Conservation (phyloP, 2,113 vertebrate species). For the Pagrus major region DNA sequence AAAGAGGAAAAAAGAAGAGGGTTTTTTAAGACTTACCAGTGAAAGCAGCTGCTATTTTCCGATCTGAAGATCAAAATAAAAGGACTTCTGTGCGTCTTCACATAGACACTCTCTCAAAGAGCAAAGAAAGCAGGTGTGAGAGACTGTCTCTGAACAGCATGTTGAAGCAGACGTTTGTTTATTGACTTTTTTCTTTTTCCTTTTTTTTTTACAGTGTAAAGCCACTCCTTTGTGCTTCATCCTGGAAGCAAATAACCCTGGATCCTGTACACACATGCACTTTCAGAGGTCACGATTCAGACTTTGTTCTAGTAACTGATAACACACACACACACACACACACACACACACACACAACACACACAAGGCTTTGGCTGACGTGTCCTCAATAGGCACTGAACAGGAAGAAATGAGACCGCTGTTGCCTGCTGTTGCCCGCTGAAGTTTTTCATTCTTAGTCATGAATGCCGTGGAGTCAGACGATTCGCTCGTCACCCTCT, state of each 20-base stretch:
- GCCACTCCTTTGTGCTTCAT: constrained; percentile 62
- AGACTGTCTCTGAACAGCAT: neutral
- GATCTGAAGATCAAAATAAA: neutral
- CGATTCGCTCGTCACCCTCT: constrained; percentile 11
- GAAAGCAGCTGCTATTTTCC: constrained; percentile 8
- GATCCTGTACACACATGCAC: constrained; percentile 43
- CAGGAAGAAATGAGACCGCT: neutral
- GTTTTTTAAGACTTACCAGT: constrained; percentile 58
- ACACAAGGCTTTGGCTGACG: neutral
- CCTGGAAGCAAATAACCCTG: constrained; percentile 37
- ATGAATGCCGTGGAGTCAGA: constrained; percentile 40
- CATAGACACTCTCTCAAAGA: neutral
- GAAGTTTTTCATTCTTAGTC: neutral
- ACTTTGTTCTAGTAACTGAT: constrained; percentile 46
- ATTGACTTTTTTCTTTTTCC: constrained; percentile 13
- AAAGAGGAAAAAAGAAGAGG: neutral
- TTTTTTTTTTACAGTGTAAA: constrained; percentile 14
- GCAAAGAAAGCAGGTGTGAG: neutral
- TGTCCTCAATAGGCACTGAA: neutral
- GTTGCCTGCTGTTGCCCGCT: no score
- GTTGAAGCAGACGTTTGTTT: constrained; percentile 33
- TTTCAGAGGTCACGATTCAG: constrained; percentile 17
- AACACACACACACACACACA: neutral
- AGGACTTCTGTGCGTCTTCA: neutral
- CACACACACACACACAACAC: neutral